Base-by-base conservation (phyloP, 1,140 invertebrate species). In the Aphis gossypii region DNA sequence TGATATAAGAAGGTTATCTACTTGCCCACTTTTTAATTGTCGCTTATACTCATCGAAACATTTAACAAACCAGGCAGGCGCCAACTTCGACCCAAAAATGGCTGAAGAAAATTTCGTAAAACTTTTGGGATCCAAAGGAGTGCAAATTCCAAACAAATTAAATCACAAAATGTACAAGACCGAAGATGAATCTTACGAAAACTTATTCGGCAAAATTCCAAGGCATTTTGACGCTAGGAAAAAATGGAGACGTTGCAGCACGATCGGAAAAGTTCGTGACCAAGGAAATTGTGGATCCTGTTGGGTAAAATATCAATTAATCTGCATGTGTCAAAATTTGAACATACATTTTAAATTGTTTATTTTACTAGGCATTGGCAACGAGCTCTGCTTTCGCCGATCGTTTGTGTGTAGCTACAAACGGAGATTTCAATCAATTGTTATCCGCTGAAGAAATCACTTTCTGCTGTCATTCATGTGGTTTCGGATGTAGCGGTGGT, bases 241-340 rank as follows among this genome's bases (percentile, higher is more conserved):
- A 91, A 95, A 98, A 94, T 99, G 98, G 98, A 96, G 97, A 0
- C 95, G 98, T 94, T 99, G 98, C 94, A 97, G 97, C 2, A 97
- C 97, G 1, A 96, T 98, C 94, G 95, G 96, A 68, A 97, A 98
- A 95, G 96, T 98, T 35, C 95, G 97, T 93, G 97, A 98, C 96
- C 97, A 98, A 95, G 97, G 96, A 18, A 96, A 96, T 25, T 97
- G 96, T 95, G 97, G 97, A 54, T 97, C 30, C 0, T 0, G 11
- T 88, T 48, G 46, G 30, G 30, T 30, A 25, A n/a, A 21, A n/a
- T 20, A 20, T 21, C 1, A 4, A 83, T 7, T n/a, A 1, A 82
- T 82, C 18, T n/a, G 30, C 6, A 14, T 51, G 21, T 82, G 4
- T 38, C 4, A 21, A 41, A 7, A 0, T 35, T n/a, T 68, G 30